Conservation (phyloP, 1,140 invertebrate species). For the Drosophila malerkotliana region DNA sequence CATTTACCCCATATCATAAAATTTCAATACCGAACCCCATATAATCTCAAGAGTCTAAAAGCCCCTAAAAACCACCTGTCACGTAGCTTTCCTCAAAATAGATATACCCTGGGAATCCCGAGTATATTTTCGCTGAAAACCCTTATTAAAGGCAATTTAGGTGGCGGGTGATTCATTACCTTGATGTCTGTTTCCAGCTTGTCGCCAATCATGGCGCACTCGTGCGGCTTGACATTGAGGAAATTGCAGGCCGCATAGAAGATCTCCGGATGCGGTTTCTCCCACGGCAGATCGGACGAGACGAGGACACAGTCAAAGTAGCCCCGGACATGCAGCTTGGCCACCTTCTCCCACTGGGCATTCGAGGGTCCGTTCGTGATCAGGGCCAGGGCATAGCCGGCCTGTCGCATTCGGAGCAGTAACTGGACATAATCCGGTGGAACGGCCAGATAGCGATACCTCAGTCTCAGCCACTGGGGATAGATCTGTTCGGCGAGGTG, state of each 20-base stretch:
- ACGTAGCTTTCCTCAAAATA: no score
- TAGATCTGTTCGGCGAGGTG: slow-evolving; percentile 89
- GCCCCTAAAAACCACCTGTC: no score
- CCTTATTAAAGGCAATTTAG: not conserved
- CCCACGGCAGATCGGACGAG: slow-evolving; percentile 92
- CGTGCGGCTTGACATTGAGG: slow-evolving; percentile 88
- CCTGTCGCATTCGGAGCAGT: slow-evolving; percentile 86
- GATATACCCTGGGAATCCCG: no score
- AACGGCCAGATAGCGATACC: slow-evolving; percentile 89
- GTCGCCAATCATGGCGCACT: slow-evolving; percentile 94
- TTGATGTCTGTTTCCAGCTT: slow-evolving; percentile 93
- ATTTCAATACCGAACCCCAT: no score
- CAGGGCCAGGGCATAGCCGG: slow-evolving; percentile 90
- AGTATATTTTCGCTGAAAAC: no score
- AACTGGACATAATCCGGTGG: slow-evolving; percentile 87
- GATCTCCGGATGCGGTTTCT: slow-evolving; percentile 92
- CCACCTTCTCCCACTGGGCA: slow-evolving; percentile 94
- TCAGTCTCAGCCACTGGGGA: slow-evolving; percentile 89
- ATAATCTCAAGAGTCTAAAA: no score
- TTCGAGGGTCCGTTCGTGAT: slow-evolving; percentile 93
- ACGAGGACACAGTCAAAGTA: slow-evolving; percentile 92
- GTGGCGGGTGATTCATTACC: slow-evolving; percentile 68
- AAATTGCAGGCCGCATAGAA: slow-evolving; percentile 90
- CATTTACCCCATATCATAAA: no score
- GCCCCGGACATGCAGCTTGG: slow-evolving; percentile 87